Conservation (phyloP, 2,888 invertebrate genomes). For the Coecobrya sp. region DNA sequence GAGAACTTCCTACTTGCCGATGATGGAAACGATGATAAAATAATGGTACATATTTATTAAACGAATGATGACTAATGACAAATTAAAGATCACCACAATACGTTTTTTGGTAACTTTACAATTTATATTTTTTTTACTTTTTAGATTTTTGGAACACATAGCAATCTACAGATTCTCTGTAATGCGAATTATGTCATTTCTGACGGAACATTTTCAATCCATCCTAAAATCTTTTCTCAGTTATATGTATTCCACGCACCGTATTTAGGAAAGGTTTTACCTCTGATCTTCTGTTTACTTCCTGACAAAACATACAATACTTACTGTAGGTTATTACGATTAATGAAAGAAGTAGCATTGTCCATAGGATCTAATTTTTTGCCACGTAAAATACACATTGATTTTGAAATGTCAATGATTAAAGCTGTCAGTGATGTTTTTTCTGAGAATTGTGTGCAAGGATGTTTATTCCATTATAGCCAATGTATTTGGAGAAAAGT, state of each 20-base stretch:
- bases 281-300: not conserved
- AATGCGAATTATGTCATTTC: not conserved
- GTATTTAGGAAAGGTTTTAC: not conserved
- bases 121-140: not conserved
- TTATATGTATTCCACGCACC: slow-evolving; percentile 31
- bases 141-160: slow-evolving; percentile 27
- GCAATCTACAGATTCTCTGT: not conserved
- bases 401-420: slow-evolving; percentile 1
- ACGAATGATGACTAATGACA: too few species aligned
- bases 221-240: slow-evolving; percentile 12
- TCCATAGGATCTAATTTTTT: not conserved
- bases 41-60: slow-evolving; percentile 29
- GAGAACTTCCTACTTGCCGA: not conserved
- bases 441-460: not conserved
- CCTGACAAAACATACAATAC: slow-evolving; percentile 1
- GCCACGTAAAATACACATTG: not conserved
- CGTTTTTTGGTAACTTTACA: not conserved
- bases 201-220: slow-evolving; percentile 3
- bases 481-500: slow-evolving; percentile 24
- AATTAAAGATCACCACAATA: too few species aligned
- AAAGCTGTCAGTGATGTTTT: not conserved
- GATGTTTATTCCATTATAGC: slow-evolving; percentile 1
- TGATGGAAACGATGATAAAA: not conserved
- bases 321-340: not conserved
- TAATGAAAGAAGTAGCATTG: not conserved